Conservation (phyloP, 1,140 invertebrate species). For the Bradysia coprophila region DNA sequence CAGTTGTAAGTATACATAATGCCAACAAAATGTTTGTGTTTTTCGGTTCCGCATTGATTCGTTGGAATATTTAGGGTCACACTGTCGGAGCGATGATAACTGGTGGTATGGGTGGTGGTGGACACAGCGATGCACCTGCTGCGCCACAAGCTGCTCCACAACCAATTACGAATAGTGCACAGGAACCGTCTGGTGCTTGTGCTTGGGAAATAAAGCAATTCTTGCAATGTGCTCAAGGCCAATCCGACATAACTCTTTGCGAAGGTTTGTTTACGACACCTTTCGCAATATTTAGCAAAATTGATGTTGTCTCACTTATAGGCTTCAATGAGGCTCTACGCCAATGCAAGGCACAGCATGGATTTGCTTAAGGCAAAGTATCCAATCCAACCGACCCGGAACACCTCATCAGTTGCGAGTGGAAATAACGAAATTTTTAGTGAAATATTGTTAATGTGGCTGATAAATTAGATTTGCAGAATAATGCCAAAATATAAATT, state of each 20-base stretch:
- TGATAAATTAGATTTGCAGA: too few relatives aligned
- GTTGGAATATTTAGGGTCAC: conserved; percentile 63
- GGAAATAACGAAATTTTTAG: too few relatives aligned
- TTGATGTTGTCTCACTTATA: too few relatives aligned
- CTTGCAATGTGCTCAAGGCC: conserved; percentile 68
- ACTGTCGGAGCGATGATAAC: conserved; percentile 69
- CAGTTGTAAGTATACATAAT: conserved; percentile 36
- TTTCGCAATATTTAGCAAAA: too few relatives aligned
- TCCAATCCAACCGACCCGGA: too few relatives aligned
- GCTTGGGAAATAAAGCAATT: conserved; percentile 84
- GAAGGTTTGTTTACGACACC: too few relatives aligned
- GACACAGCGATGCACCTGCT: conserved; percentile 26
- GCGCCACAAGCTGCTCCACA: conserved; percentile 16
- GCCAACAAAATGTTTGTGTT: conserved; percentile 1
- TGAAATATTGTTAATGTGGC: too few relatives aligned
- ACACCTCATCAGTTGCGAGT: too few relatives aligned
- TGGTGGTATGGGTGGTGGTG: conserved; percentile 57
- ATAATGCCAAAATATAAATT: too few relatives aligned
- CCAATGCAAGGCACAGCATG: conserved; percentile 54
- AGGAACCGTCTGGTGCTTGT: conserved; percentile 46
- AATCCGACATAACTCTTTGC: conserved; percentile 67
- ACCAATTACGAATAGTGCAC: conserved; percentile 23
- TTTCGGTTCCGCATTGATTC: too few relatives aligned
- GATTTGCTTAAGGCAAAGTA: conserved; percentile 14
- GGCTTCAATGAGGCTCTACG: conserved; percentile 83